These are phyloP conservation scores for Thomomys bottae DNA, from an alignment of 2,113 vertebrate species.

Conservation along the genomic window DNA sequence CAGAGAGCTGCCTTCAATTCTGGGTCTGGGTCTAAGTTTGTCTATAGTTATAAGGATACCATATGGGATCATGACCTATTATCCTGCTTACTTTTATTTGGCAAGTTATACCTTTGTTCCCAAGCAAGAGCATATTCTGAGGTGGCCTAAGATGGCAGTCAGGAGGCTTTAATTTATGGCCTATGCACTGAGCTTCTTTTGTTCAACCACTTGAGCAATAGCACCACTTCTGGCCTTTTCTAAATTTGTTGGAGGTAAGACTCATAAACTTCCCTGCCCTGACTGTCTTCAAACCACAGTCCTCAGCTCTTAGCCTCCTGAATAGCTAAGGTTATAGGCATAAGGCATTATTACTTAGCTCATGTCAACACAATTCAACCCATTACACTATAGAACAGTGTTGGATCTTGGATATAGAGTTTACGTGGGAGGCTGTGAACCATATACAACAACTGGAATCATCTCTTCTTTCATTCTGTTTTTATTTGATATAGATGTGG, in stretches of 20 bases:
- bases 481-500: not conserved
- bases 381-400: not conserved
- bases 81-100: not conserved
- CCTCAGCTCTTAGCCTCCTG: too few species aligned
- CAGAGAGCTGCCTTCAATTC: not conserved
- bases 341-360: too few species aligned
- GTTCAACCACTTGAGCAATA: too few species aligned
- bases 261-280: too few species aligned
- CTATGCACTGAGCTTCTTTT: too few species aligned
- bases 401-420: not conserved
- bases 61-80: not conserved
- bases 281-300: too few species aligned
- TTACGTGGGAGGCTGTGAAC: not conserved
- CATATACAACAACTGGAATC: not conserved
- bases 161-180: too few species aligned
- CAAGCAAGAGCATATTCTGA: not conserved
- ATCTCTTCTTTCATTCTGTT: not conserved
- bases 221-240: too few species aligned
- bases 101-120: not conserved
- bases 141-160: too few species aligned
- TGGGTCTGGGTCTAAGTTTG: not conserved
- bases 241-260: too few species aligned
- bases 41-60: not conserved
- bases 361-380: not conserved
- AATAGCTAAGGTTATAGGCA: too few species aligned